Percentiles rank a stretch among this genome's conserved stretches.
Conservation (phyloP, 2,113 vertebrate species). For the Caranx ignobilis region DNA sequence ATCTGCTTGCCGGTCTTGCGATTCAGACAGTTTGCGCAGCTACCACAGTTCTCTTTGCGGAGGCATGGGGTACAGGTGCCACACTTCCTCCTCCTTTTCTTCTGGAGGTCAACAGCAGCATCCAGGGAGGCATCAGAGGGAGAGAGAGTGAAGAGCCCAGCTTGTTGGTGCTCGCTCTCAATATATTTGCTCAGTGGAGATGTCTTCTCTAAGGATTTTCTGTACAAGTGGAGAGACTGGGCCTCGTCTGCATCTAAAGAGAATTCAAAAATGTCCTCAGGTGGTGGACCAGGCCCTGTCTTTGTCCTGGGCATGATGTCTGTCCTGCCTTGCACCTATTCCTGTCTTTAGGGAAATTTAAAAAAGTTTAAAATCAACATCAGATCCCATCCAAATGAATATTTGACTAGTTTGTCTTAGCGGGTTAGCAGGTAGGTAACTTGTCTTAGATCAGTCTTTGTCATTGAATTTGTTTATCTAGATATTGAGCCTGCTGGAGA, state of each 20-base stretch:
- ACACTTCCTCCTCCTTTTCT: conserved; percentile 90
- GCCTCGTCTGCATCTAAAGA: conserved; percentile 68
- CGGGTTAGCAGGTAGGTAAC: background rate
- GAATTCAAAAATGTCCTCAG: conserved; percentile 69
- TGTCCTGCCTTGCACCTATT: conserved; percentile 21
- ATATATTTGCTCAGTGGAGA: conserved; percentile 83
- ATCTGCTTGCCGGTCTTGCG: conserved; percentile 91
- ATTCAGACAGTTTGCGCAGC: conserved; percentile 90
- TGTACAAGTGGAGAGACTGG: conserved; percentile 51
- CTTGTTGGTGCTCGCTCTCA: conserved; percentile 81
- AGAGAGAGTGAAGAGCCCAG: conserved; percentile 74
- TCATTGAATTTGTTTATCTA: conserved; percentile 3
- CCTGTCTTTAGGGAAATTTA: background rate
- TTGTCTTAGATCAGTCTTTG: conserved; percentile 25
- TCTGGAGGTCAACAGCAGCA: conserved; percentile 63
- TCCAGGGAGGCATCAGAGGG: conserved; percentile 53
- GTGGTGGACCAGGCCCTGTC: conserved; percentile 37
- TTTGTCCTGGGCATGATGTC: conserved; percentile 72
- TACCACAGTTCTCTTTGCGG: conserved; percentile 87
- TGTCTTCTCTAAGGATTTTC: conserved; percentile 45
- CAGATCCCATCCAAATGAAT: conserved; percentile 2
- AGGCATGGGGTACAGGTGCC: conserved; percentile 88
- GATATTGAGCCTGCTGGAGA: conserved; percentile 18
- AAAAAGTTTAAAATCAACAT: conserved; percentile 41
- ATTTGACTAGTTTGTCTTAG: background rate